A percentile compares a stretch with the other conserved stretches of the same genome.
phyloP scores from a whole-genome alignment of 2,113 vertebrate genomes.

The Nannospalax galili region DNA sequence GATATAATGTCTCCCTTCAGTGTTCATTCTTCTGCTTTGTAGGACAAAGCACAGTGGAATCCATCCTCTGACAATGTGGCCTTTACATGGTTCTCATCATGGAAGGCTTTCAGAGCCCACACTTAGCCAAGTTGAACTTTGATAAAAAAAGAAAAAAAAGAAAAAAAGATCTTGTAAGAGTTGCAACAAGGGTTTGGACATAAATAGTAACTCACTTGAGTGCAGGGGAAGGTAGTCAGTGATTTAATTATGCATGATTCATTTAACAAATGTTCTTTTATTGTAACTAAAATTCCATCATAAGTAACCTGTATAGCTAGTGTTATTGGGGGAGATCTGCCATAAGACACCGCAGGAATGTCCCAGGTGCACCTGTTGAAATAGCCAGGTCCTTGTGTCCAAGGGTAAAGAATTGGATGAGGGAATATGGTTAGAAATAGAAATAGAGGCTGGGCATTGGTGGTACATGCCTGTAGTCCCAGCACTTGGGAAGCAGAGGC shows the following conservation, averaged over 20 bases:
- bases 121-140: constrained; percentile 37
- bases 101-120: background rate
- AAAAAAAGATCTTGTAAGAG: constrained; percentile 10
- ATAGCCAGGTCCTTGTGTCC: too few relatives aligned
- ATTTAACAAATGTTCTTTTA: constrained; percentile 67
- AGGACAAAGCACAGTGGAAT: background rate
- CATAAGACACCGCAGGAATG: too few relatives aligned
- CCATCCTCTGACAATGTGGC: background rate
- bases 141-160: too few relatives aligned
- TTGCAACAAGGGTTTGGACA: constrained; percentile 11
- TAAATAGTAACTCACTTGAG: constrained; percentile 16
- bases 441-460: too few relatives aligned
- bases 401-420: too few relatives aligned
- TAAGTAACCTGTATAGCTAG: constrained; percentile 45
- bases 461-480: too few relatives aligned
- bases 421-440: background rate
- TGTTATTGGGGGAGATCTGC: too few relatives aligned
- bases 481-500: too few relatives aligned
- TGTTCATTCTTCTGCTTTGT: background rate
- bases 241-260: constrained; percentile 47
- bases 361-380: background rate
- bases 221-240: background rate
- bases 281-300: constrained; percentile 61
- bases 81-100: background rate
- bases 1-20: background rate